phyloP scores from a whole-genome alignment of 1,140 invertebrate genomes.

The Aphaenogaster floridana region DNA sequence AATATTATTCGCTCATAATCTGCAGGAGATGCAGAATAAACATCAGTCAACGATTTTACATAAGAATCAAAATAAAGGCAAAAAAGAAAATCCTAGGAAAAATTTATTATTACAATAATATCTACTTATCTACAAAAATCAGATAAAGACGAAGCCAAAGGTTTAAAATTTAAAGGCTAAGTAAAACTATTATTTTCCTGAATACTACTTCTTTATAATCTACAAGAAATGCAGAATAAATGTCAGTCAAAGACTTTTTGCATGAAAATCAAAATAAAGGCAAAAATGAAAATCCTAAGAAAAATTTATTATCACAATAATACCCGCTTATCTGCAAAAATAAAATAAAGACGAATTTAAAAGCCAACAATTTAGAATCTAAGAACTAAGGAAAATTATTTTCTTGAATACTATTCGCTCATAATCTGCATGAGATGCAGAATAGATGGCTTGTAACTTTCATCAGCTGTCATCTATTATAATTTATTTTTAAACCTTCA shows the following conservation, averaged over 20 bases:
- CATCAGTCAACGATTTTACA: background rate
- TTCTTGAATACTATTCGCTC: background rate
- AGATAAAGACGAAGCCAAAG: background rate
- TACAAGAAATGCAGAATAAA: too few relatives aligned
- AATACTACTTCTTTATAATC: background rate
- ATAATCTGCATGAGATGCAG: background rate
- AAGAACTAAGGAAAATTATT: background rate
- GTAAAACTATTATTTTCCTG: background rate
- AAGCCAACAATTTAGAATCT: background rate
- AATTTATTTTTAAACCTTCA: background rate
- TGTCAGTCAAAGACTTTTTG: background rate
- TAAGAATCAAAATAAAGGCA: background rate
- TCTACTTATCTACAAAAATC: background rate
- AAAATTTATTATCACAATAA: background rate
- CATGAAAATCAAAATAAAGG: background rate
- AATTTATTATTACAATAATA: background rate
- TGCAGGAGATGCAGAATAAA: too few relatives aligned
- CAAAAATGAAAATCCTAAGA: background rate
- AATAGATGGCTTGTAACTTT: background rate
- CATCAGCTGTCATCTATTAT: background rate
- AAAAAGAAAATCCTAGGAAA: background rate
- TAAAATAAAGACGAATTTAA: background rate
- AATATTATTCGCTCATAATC: background rate
- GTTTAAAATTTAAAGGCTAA: background rate
- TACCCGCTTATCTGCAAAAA: background rate